Conservation (phyloP, 1,140 invertebrate species). For the Bemisia tabaci region DNA sequence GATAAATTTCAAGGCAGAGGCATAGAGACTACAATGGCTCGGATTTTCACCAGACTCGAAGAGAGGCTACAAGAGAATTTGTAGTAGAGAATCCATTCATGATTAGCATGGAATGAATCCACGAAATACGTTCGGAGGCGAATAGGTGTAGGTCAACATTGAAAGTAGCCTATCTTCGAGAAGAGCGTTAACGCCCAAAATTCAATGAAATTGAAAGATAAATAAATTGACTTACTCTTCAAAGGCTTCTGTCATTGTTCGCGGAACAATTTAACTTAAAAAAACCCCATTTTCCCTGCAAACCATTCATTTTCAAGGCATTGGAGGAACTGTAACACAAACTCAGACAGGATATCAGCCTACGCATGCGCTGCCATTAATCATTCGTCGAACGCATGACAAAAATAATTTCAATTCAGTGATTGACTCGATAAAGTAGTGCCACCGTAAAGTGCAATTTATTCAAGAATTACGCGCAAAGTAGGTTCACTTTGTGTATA, state of each 20-base stretch:
- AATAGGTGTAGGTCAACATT: not conserved
- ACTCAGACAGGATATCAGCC: not conserved
- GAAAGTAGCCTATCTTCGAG: not conserved
- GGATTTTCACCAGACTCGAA: no score
- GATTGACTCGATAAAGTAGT: not conserved
- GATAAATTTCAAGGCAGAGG: no score
- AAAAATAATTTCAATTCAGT: not conserved
- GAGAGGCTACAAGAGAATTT: no score
- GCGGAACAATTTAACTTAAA: not conserved
- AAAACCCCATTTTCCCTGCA: not conserved
- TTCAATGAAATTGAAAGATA: not conserved
- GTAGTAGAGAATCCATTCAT: no score
- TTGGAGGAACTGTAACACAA: not conserved
- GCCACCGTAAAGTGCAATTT: no score
- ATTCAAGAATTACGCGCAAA: no score
- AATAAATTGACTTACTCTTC: not conserved
- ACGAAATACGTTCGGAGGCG: not conserved
- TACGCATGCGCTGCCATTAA: not conserved
- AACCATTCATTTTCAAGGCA: not conserved
- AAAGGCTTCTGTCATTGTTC: not conserved
- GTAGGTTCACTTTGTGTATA: no score
- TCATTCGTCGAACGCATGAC: not conserved
- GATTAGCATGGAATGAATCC: no score
- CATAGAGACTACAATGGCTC: no score
- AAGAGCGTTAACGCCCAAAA: not conserved